Conservation (phyloP, 1,140 invertebrate species). For the Papilio glaucus region DNA sequence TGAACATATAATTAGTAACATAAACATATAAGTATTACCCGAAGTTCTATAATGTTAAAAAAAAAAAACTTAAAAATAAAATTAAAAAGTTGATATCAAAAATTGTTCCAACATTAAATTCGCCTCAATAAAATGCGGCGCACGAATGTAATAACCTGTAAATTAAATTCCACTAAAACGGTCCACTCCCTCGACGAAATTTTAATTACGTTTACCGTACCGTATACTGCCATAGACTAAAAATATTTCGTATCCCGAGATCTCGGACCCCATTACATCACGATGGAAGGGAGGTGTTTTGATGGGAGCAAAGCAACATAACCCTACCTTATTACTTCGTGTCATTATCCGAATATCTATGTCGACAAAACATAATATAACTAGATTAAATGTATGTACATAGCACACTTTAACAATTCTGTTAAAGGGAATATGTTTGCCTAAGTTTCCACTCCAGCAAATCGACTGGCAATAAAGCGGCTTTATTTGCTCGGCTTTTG, state of each 20-base stretch:
- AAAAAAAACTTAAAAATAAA: neutral
- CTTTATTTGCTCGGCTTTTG: constrained; percentile 20
- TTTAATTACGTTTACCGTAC: constrained; percentile 15
- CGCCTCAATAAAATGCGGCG: neutral
- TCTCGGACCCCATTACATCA: too few relatives aligned
- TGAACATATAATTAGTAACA: neutral
- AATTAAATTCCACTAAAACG: constrained; percentile 20
- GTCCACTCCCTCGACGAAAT: constrained; percentile 5
- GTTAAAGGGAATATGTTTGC: constrained; percentile 6
- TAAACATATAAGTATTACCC: too few relatives aligned
- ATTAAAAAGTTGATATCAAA: neutral
- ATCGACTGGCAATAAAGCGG: constrained; percentile 15
- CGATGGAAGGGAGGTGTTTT: too few relatives aligned
- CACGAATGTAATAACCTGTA: constrained; percentile 23
- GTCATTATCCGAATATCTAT: too few relatives aligned
- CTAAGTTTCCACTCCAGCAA: neutral
- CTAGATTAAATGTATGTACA: too few relatives aligned
- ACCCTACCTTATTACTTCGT: too few relatives aligned
- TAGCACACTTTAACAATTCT: neutral
- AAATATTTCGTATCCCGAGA: constrained; percentile 6
- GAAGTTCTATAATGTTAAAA: neutral
- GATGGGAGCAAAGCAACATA: too few relatives aligned
- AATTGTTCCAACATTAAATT: neutral
- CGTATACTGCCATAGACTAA: neutral
- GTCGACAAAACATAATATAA: too few relatives aligned